Base-by-base conservation (phyloP, 92 coral and sea anemone species). In the Phenganax stokvisi region DNA sequence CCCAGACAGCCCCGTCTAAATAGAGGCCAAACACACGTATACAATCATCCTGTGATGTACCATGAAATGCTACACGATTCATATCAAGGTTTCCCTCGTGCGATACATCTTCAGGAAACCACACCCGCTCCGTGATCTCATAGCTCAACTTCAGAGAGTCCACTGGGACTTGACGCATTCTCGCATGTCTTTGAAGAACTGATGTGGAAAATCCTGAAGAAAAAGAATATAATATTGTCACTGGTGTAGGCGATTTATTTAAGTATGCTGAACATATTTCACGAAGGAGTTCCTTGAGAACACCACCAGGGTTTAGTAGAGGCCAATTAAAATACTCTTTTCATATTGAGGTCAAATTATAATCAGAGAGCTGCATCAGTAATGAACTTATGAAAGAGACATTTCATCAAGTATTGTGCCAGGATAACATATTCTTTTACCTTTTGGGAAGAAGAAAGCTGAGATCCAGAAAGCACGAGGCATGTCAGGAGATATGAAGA, bases 391-490 rank as follows among this genome's bases (percentile, higher is more conserved):
- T 37, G 47, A 37, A 37, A 37, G 47, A 37, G 47, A 37, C 47
- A 37, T 37, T 37, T 37, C 47, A 37, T 5, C 47, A 20, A 20
- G 25, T 20, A 20, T 20, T 20, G 25, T 20, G 47, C 47, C 47
- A 37, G 47, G 47, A 37, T 37, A 0, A 37, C 47, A 37, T 37
- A 5, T 37, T 37, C 47, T 64, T 66, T 70, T 57, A 96, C 99
- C 99, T 90, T 92, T 97, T 10, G 99, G 99, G 61, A 86, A 91
- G 84, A 96, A 92, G 83, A 96, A 96, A 2, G 99, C 97, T 1
- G 99, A 89, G 63, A 96, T 76, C 99, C 99, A 96, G 86, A 92
- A 96, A 10, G 99, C 94, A 55, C 89, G 84, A 3, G 99, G 99
- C 51, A 88, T 89, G 31, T 79, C 80, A 72, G 90, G 92, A 66